These are phyloP conservation scores for Pogonocherus hispidulus DNA, from an alignment of 2,888 invertebrate species.

Conservation along the genomic window DNA sequence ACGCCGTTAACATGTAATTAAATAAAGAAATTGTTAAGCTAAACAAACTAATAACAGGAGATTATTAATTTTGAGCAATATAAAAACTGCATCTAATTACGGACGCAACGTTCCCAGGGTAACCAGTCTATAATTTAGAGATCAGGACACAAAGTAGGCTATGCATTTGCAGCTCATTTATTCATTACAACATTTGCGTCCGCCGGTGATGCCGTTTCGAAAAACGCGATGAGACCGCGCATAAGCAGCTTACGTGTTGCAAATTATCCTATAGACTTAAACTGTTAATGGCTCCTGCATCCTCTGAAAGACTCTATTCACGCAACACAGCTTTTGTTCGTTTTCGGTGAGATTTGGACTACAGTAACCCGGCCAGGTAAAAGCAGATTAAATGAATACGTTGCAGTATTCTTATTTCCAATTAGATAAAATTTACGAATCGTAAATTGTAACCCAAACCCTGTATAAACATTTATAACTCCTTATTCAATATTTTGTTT, in stretches of 20 bases:
- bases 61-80: slow-evolving; percentile 19
- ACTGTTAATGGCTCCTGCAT: slow-evolving; percentile 54
- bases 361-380: slow-evolving; percentile 23
- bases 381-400: neutral
- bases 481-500: no score
- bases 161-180: slow-evolving; percentile 47
- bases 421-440: neutral
- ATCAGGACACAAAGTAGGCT: slow-evolving; percentile 50
- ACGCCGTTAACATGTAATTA: slow-evolving; percentile 12
- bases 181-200: slow-evolving; percentile 44
- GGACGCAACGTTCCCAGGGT: slow-evolving; percentile 49
- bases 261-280: slow-evolving; percentile 53
- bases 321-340: slow-evolving; percentile 43
- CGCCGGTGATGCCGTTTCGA: slow-evolving; percentile 7
- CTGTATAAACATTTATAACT: no score
- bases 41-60: slow-evolving; percentile 10
- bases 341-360: slow-evolving; percentile 12
- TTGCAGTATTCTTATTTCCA: slow-evolving; percentile 34
- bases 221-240: slow-evolving; percentile 31
- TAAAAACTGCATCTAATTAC: slow-evolving; percentile 45
- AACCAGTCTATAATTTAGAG: slow-evolving; percentile 51
- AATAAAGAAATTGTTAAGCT: slow-evolving; percentile 17
- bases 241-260: slow-evolving; percentile 55
- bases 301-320: slow-evolving; percentile 50
- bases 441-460: neutral